A percentile compares a stretch with the other conserved stretches of the same genome.
Evolutionary conservation across 2,888 invertebrate species (phyloP).

Genomic region (Aethes cnicana): DNA sequence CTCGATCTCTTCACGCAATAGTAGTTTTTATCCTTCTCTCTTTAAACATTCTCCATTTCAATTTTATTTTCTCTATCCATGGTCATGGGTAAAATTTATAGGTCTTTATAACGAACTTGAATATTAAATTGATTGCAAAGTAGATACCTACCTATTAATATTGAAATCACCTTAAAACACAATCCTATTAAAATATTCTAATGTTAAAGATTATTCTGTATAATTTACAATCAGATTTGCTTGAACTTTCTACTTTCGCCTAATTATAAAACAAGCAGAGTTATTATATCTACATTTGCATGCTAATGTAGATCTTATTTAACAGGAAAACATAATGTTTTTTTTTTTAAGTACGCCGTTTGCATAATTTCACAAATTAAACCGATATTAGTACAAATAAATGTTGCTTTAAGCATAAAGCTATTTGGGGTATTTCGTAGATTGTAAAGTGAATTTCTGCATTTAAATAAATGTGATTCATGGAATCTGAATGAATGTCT

Average conservation of each 20-base stretch:
- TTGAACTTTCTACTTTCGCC: conserved; percentile 4
- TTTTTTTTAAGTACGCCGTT: conserved; percentile 15
- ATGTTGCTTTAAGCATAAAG: background rate
- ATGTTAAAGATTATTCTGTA: conserved; percentile 1
- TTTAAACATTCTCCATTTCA: no score
- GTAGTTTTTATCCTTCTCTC: no score
- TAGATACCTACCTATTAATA: background rate
- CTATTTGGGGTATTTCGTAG: no score
- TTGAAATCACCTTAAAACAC: background rate
- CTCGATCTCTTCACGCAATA: no score
- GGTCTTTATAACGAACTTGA: no score
- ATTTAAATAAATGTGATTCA: no score
- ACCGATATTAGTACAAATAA: conserved; percentile 17
- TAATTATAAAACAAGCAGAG: conserved; percentile 31
- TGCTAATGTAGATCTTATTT: conserved; percentile 16
- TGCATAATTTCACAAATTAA: conserved; percentile 25
- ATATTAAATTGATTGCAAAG: background rate
- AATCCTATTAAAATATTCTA: background rate
- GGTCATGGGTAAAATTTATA: no score
- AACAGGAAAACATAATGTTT: conserved; percentile 8
- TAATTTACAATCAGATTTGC: conserved; percentile 1
- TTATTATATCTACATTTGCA: conserved; percentile 35
- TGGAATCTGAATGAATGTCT: no score
- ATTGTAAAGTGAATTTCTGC: no score
- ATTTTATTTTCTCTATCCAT: no score